Percentiles rank a stretch among this genome's conserved stretches.
Evolutionary conservation across 1,140 invertebrate genomes (phyloP).

Genomic region (Conus betulinus): DNA sequence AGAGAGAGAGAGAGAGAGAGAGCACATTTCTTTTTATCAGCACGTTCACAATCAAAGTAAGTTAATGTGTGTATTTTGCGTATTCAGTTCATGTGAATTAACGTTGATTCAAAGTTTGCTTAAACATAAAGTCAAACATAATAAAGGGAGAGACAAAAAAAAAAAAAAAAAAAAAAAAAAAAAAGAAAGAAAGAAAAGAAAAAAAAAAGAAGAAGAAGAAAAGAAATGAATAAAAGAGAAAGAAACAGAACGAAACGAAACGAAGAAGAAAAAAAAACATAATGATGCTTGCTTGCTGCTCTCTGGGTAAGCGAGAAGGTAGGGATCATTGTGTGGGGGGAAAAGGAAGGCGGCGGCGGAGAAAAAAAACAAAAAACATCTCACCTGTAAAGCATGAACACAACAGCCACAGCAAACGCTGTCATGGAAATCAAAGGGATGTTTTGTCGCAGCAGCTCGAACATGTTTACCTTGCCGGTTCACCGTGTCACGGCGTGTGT

Average conservation of each 20-base stretch:
- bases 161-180: no score
- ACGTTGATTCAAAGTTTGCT: no score
- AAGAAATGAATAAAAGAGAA: background rate
- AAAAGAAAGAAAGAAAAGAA: background rate
- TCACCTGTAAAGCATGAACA: background rate
- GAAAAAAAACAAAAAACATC: background rate
- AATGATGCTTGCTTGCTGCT: background rate
- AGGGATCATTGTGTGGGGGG: no score
- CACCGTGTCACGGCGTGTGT: conserved; percentile 14
- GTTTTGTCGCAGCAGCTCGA: conserved; percentile 1
- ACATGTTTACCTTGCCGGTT: conserved; percentile 5
- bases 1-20: no score
- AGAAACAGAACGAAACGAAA: background rate
- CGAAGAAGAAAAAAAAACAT: background rate
- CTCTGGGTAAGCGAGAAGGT: no score
- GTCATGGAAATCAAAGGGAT: background rate
- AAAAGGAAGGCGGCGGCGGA: no score
- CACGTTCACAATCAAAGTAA: no score
- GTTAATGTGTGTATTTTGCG: no score
- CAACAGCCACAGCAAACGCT: background rate
- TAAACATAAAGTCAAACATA: no score
- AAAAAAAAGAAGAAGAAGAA: background rate
- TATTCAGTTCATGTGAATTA: no score
- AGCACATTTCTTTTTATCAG: no score
- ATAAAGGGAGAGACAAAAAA: background rate